These are phyloP conservation scores for Drosophila ohnishii DNA, from an alignment of 1,140 invertebrate genomes.

Conservation along the genomic window DNA sequence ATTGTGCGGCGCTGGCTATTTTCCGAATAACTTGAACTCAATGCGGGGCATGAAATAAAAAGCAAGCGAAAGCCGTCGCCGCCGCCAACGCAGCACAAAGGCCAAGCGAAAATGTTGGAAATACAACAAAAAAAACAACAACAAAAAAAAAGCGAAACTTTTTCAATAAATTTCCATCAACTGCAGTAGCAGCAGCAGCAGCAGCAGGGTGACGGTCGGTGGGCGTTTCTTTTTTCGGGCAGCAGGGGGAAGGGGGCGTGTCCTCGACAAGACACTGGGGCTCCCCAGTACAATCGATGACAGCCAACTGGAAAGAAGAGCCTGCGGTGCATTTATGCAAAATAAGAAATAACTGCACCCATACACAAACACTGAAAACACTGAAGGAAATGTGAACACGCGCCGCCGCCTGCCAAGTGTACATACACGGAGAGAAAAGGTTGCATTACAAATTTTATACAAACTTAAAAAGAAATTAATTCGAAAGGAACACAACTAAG, in stretches of 20 bases:
- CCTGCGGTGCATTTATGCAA: slow-evolving; percentile 80
- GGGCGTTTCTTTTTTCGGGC: slow-evolving; percentile 4
- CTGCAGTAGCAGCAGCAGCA: slow-evolving; percentile 44
- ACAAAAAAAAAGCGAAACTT: slow-evolving; percentile 72
- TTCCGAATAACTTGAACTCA: slow-evolving; percentile 81
- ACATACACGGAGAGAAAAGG: slow-evolving; percentile 13
- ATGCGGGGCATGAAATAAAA: slow-evolving; percentile 76
- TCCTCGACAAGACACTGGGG: slow-evolving; percentile 65
- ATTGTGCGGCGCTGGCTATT: slow-evolving; percentile 64
- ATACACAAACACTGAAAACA: slow-evolving; percentile 29
- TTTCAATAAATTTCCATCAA: slow-evolving; percentile 80
- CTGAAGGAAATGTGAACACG: slow-evolving; percentile 38
- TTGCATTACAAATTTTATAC: neutral
- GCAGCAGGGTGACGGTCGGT: neutral
- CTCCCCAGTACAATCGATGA: slow-evolving; percentile 69
- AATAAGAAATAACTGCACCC: slow-evolving; percentile 76
- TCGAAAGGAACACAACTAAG: neutral
- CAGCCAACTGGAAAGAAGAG: slow-evolving; percentile 75
- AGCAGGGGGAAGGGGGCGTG: slow-evolving; percentile 22
- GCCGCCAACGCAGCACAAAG: slow-evolving; percentile 66
- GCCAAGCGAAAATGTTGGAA: slow-evolving; percentile 46
- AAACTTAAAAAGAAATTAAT: neutral
- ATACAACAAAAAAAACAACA: slow-evolving; percentile 13
- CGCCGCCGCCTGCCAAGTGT: slow-evolving; percentile 53
- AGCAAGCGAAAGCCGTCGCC: slow-evolving; percentile 44